Base-by-base conservation (phyloP, 92 coral and sea anemone genomes). In the Hydrozoanthus gracilis region DNA sequence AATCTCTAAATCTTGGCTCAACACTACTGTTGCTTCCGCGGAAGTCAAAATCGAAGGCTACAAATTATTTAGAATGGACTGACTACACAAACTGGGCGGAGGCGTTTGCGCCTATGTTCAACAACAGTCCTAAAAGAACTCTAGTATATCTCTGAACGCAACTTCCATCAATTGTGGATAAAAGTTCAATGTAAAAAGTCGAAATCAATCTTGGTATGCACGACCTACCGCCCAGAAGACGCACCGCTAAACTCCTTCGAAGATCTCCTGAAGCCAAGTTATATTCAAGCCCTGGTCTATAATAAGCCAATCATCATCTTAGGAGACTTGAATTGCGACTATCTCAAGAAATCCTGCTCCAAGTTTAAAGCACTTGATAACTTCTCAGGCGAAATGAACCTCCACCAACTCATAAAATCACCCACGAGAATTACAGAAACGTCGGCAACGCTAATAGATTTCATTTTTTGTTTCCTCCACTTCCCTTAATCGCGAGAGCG, bases 221-320 rank as follows among this genome's bases (percentile, higher is more conserved):
- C 66, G 66, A 60, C 3, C 66, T 60, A 60, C 15, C 66, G 66
- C 66, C 66, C 66, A 60, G 66, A 60, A 60, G 66, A 60, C 66
- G 66, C 66, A 60, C 66, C 66, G 66, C 66, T 60, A 60, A 60
- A 60, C 66, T 60, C 66, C 66, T 60, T 60, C 66, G 66, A 60
- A 60, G 66, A 60, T 60, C 66, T 60, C 66, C 66, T 60, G 66
- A 60, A 60, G 66, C 66, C 66, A 60, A 60, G 66, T 60, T 60
- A 60, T 60, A 60, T 60, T 60, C 66, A 60, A 60, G 66, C 66
- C 66, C 66, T 60, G 66, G 66, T 60, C 66, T 60, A 60, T 17
- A 60, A 60, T 60, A 60, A 60, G 66, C 66, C 66, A 60, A 60
- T 60, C 66, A 17, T 60, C 66, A 60, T 60, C 66, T 60, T 60